Conservation (phyloP, 2,888 invertebrate species). For the Dromius quadrimaculatus region DNA sequence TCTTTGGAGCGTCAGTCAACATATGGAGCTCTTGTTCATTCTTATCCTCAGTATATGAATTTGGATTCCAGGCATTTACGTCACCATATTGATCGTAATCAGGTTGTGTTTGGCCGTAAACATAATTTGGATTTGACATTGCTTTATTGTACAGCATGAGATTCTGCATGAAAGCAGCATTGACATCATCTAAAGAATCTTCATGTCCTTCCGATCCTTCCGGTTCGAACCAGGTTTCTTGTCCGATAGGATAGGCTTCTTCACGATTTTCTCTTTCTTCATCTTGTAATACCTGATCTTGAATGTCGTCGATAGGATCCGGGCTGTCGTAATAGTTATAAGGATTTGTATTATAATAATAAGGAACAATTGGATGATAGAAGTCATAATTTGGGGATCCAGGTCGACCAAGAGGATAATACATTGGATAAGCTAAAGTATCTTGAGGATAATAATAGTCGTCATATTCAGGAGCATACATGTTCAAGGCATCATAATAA, state of each 20-base stretch:
- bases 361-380: slow-evolving; percentile 66
- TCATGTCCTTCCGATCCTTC: slow-evolving; percentile 63
- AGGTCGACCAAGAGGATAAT: slow-evolving; percentile 64
- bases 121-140: slow-evolving; percentile 58
- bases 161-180: slow-evolving; percentile 77
- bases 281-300: slow-evolving; percentile 73
- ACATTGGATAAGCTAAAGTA: slow-evolving; percentile 62
- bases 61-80: slow-evolving; percentile 56
- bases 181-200: slow-evolving; percentile 65
- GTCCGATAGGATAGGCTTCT: slow-evolving; percentile 74
- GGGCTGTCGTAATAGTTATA: slow-evolving; percentile 66
- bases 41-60: slow-evolving; percentile 70
- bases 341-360: slow-evolving; percentile 66
- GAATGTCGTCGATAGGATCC: slow-evolving; percentile 69
- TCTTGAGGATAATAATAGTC: slow-evolving; percentile 71
- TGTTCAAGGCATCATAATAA: slow-evolving; percentile 66
- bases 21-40: slow-evolving; percentile 76
- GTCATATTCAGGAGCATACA: slow-evolving; percentile 69
- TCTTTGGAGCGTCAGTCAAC: slow-evolving; percentile 69
- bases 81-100: slow-evolving; percentile 56
- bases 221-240: slow-evolving; percentile 76
- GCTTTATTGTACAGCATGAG: slow-evolving; percentile 75
- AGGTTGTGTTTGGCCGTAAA: slow-evolving; percentile 55
- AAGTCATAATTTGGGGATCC: slow-evolving; percentile 66
- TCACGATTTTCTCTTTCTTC: slow-evolving; percentile 71